phyloP scores from a whole-genome alignment of 1,140 invertebrate genomes.

The Cydia pomonella region DNA sequence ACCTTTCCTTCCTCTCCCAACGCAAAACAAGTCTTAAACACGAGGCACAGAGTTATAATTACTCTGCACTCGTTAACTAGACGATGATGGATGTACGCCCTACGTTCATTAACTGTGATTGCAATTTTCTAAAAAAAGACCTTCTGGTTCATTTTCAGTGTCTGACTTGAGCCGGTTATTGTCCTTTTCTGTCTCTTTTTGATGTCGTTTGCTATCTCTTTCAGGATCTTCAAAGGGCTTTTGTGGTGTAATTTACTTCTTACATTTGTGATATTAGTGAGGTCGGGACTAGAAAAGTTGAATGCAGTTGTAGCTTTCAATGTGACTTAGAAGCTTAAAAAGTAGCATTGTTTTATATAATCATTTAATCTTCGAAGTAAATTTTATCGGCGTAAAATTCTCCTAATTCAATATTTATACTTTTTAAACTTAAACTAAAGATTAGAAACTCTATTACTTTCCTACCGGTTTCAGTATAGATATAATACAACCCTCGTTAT shows the following conservation, averaged over 20 bases:
- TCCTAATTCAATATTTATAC: no score
- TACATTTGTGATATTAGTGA: conserved; percentile 11
- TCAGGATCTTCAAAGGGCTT: conserved; percentile 1
- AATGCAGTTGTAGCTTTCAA: no score
- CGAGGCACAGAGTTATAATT: background rate
- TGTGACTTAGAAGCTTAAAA: background rate
- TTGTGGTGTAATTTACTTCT: conserved; percentile 15
- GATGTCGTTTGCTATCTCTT: background rate
- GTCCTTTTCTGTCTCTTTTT: conserved; percentile 1
- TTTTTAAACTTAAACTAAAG: no score
- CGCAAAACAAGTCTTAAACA: background rate
- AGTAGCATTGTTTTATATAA: background rate
- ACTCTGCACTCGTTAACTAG: conserved; percentile 43
- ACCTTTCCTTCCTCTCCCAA: background rate
- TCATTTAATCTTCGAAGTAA: background rate
- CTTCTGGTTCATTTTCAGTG: conserved; percentile 14
- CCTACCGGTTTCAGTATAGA: background rate
- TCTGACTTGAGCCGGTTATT: background rate
- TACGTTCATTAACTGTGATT: conserved; percentile 58
- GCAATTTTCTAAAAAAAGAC: conserved; percentile 47
- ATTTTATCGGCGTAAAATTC: background rate
- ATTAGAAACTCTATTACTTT: background rate
- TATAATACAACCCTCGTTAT: background rate
- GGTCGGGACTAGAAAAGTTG: background rate
- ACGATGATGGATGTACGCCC: conserved; percentile 51